Conservation (phyloP, 2,797 vertebrate genomes). For the Chaunax sp. region DNA sequence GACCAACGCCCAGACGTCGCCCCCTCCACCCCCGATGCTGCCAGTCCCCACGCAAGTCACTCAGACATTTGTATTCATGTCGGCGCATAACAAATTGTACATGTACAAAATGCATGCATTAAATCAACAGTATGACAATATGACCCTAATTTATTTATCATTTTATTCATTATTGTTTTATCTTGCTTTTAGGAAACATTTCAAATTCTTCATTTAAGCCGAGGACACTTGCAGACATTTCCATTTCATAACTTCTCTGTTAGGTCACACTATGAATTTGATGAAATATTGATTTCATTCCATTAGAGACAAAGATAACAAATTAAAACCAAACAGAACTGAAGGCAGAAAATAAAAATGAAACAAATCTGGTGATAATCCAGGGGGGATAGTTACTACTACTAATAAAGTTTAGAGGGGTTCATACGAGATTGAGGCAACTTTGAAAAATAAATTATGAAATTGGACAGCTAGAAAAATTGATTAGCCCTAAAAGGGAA, state of each 20-base stretch:
- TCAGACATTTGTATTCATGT: slow-evolving; percentile 30
- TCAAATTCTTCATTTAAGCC: too few relatives aligned
- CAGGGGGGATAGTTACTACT: too few relatives aligned
- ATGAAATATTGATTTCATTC: neutral
- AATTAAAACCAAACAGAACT: neutral
- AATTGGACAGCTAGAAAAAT: neutral
- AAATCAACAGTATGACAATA: slow-evolving; percentile 3
- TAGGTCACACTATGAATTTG: neutral
- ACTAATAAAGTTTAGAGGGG: too few relatives aligned
- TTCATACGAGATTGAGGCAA: neutral
- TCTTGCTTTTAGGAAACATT: neutral
- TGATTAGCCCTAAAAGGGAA: too few relatives aligned
- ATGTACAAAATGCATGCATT: slow-evolving; percentile 15
- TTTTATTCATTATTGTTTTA: neutral
- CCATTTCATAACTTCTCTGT: neutral
- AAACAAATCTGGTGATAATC: too few relatives aligned
- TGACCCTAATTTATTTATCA: neutral
- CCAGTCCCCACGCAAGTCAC: slow-evolving; percentile 37
- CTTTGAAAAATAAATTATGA: neutral
- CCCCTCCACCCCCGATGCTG: slow-evolving; percentile 9
- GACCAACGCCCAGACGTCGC: slow-evolving; percentile 53
- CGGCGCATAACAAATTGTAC: neutral
- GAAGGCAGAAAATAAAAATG: neutral
- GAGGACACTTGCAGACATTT: neutral
- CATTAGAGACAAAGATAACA: neutral